Conservation (phyloP, 2,113 vertebrate genomes). For the Raja brachyura region DNA sequence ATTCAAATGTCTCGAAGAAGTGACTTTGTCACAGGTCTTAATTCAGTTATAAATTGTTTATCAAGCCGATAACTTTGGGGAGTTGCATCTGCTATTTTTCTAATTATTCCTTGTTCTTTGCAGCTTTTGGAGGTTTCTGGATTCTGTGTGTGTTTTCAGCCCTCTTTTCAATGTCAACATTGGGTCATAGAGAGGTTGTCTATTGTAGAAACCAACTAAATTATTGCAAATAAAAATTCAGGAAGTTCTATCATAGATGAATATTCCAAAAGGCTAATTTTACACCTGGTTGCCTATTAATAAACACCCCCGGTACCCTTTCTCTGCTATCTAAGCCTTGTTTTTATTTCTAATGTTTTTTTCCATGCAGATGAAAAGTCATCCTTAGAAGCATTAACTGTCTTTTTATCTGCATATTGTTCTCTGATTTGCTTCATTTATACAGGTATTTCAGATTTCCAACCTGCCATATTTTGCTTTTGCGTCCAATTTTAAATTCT, state of each 20-base stretch:
- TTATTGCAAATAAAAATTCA: neutral
- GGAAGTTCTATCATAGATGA: neutral
- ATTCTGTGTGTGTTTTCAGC: neutral
- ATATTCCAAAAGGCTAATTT: neutral
- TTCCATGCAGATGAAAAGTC: too few relatives aligned
- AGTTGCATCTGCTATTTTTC: neutral
- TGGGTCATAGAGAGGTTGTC: too few relatives aligned
- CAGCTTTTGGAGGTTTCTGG: neutral
- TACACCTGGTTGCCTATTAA: neutral
- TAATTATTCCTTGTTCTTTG: neutral
- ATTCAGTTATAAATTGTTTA: neutral
- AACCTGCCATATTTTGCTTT: too few relatives aligned
- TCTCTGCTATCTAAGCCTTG: too few relatives aligned
- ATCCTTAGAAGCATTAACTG: too few relatives aligned
- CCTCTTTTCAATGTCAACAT: neutral
- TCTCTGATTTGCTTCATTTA: too few relatives aligned
- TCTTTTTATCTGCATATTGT: too few relatives aligned
- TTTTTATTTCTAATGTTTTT: too few relatives aligned
- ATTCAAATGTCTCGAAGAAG: neutral
- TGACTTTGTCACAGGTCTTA: neutral
- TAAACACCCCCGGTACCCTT: neutral
- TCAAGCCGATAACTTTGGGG: neutral
- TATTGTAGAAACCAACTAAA: neutral
- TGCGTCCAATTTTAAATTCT: neutral
- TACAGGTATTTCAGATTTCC: too few relatives aligned